Evolutionary conservation across 2,888 invertebrate species (phyloP), one percentile per base, ranked within the genome.

Genomic region (Parascotia fuliginaria): DNA sequence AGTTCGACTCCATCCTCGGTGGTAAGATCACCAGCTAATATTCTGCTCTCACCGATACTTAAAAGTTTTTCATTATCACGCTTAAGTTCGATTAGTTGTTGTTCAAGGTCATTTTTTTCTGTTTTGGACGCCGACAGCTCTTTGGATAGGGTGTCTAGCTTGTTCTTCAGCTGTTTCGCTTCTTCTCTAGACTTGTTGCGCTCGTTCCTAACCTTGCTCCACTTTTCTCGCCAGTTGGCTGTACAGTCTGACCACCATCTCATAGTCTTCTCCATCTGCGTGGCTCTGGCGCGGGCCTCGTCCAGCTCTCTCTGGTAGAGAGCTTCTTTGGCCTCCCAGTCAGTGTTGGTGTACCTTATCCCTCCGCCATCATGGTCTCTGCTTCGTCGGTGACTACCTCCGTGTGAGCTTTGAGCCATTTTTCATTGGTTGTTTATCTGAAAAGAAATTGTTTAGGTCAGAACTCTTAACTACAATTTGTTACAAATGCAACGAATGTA

Each of bases 221-320:
- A 99, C 79, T 99, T 99, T 94, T 93, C 98, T 95, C 91, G 85
- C 99, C 99, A 42, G 97, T 98, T 99, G 96, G 98, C 97, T 0
- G 99, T 99, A 83, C 99, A 99, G 82, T 99, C 99, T 0, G 98
- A 98, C 99, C 99, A 99, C 99, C 99, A 99, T 51, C 98, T 93
- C 98, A 99, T 99, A 0, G 99, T 99, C 87, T 99, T 99, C 84
- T 99, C 99, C 99, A 99, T 99, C 87, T 99, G 99, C 0, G 98
- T 96, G 11, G 98, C 98, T 57, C 99, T 91, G 2, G 98, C 98
- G 63, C 98, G 93, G 0, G 98, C 98, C 79, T 99, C 99, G 77
- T 99, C 98, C 60, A 99, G 91, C 81, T 99, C 99, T 38, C 97
- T 92, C 73, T 88, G 89, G 66, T 85, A 91, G n/a, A 85, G 82